Base-by-base conservation (phyloP, 2,113 vertebrate genomes). In the Accipiter virgatus region DNA sequence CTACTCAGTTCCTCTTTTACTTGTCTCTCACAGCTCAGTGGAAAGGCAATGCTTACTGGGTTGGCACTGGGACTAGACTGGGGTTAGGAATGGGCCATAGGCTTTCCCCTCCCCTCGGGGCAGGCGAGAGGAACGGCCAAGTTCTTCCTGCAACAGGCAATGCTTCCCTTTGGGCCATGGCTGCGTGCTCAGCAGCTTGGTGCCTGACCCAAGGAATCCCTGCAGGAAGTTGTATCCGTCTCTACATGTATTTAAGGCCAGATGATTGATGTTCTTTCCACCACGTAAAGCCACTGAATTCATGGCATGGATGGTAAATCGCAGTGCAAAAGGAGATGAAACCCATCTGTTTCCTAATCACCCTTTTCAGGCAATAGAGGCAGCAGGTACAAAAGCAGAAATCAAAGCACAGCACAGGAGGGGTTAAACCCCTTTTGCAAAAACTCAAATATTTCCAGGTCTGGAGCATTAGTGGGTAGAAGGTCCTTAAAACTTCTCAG, bases 111-210 rank as follows among this genome's bases (percentile, higher is more conserved):
- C 7, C 6, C 20, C 40, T 45, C 27, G 7, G 58, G 38, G 63
- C 23, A 43, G 11, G 22, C 19, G 22, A 43, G 50, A 48, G 7
- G 29, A 85, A 32, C 0, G 0, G 59, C 27, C 1, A 1, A 78
- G 42, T 27, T 47, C 27, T 36, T 36, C 40, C 42, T 16, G 14
- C 1, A 2, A 40, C 0, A 65, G 14, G 36, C 52, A 61, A 22
- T 7, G 6, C n/a, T 55, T 45, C 48, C 27, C 75, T 65, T 52
- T 3, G 0, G 34, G 63, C 38, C 9, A 3, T 2, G 14, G 67
- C 81, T 55, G 55, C 32, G 4, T 1, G 1, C 84, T 52, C 63
- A 27, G 52, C 68, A 66, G 40, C 36, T 13, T 2, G 1, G 12
- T 71, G 38, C 55, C 74, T 75, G 53, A 22, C 45, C 29, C 43